These are phyloP conservation scores for Kryphioiulus occultus DNA, from an alignment of 2,888 invertebrate genomes.

Conservation along the genomic window DNA sequence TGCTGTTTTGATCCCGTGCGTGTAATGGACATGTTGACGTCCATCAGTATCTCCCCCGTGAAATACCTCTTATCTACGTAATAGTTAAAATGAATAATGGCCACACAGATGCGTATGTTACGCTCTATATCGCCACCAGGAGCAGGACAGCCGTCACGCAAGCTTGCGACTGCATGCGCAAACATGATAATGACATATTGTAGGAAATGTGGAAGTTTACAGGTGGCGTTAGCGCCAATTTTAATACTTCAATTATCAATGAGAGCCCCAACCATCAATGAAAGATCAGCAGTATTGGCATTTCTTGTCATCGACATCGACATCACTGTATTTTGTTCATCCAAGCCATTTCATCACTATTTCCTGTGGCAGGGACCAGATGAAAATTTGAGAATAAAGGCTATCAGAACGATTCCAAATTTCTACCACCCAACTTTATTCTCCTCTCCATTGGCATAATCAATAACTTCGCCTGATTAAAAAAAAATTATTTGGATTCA, in stretches of 20 bases:
- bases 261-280: not conserved
- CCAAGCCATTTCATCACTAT: too few relatives aligned
- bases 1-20: not conserved
- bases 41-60: not conserved
- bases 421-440: too few relatives aligned
- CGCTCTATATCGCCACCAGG: constrained; percentile 8
- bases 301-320: not conserved
- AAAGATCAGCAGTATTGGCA: not conserved
- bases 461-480: too few relatives aligned
- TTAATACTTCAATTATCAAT: not conserved
- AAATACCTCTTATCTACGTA: constrained; percentile 17
- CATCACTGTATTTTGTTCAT: too few relatives aligned
- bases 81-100: constrained; percentile 31
- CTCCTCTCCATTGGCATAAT: too few relatives aligned
- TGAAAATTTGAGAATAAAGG: too few relatives aligned
- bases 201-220: not conserved
- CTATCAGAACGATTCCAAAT: too few relatives aligned
- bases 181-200: not conserved
- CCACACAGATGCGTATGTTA: not conserved
- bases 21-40: not conserved
- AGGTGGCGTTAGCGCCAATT: not conserved
- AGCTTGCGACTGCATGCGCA: not conserved
- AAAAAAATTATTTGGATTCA: too few relatives aligned
- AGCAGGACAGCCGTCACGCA: constrained; percentile 12
- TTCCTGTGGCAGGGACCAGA: too few relatives aligned